Base-by-base conservation (phyloP, 2,888 invertebrate species). In the Leptopilina drosophilae region DNA sequence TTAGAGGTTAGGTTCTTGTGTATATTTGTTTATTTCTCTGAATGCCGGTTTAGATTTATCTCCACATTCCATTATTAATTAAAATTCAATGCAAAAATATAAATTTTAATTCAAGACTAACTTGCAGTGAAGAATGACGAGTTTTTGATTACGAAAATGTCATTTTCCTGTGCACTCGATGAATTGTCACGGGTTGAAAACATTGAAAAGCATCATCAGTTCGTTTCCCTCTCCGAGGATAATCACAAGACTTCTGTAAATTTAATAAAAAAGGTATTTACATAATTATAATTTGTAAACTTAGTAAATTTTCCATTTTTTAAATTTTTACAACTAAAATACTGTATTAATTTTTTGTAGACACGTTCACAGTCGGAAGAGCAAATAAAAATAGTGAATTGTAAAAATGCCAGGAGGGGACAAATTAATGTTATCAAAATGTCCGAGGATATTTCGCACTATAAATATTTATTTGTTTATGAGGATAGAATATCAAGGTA, bases 341-440 rank as follows among this genome's bases (percentile, higher is more conserved):
- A 59, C 20, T 62, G n/a, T 9, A 8, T 62, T 9, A n/a, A 56
- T 20, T 56, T 59, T 53, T 69, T 69, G 14, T 8, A 73, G 73
- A 33, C 4, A 33, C n/a, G 33, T 53, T 73, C 9, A 33, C 56
- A 73, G n/a, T 33, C 53, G n/a, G 53, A 14, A 3, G 1, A n/a
- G 1, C 53, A 73, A 56, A 33, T n/a, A 7, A 53, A 73, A 26
- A 14, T 14, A 49, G 46, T 53, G 1, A 26, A 11, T 14, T n/a
- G 6, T 5, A 49, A 69, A 33, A 26, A 33, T 56, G 33, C 14
- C 12, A 64, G 80, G 59, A 84, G 87, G 78, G 88, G 85, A 62
- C 87, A 90, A 81, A 82, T 89, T 62, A 87, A 89, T 20, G 81
- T 89, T 42, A 83, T 90, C 76, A 87, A 89, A 20, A 87, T 89